Evolutionary conservation across 2,797 vertebrate species (phyloP).

Genomic region (Fundulus diaphanus): DNA sequence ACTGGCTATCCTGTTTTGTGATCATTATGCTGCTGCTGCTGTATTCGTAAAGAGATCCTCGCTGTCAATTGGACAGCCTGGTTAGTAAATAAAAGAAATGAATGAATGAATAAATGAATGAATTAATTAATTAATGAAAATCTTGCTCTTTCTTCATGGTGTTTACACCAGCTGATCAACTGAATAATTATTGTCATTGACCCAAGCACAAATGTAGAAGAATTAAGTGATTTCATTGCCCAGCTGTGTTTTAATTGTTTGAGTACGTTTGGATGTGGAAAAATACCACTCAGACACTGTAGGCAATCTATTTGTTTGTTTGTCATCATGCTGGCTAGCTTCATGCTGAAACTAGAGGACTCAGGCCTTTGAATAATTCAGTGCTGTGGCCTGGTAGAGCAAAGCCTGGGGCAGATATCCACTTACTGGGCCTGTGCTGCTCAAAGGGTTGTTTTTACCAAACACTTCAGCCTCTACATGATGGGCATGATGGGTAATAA

Average conservation of each 20-base stretch:
- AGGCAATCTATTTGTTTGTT: slow-evolving; percentile 22
- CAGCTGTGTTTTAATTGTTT: neutral
- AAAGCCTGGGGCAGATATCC: slow-evolving; percentile 62
- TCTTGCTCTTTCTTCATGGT: too few relatives aligned
- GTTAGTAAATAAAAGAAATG: too few relatives aligned
- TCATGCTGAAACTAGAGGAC: slow-evolving; percentile 60
- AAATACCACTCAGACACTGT: neutral
- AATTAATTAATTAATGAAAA: too few relatives aligned
- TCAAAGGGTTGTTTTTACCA: slow-evolving; percentile 61
- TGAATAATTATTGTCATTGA: too few relatives aligned
- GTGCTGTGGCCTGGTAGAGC: slow-evolving; percentile 71
- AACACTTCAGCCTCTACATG: slow-evolving; percentile 41
- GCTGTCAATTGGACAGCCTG: too few relatives aligned
- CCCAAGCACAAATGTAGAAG: too few relatives aligned
- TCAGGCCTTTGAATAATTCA: slow-evolving; percentile 82
- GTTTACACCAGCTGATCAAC: too few relatives aligned
- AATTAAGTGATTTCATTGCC: neutral
- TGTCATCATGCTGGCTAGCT: slow-evolving; percentile 18
- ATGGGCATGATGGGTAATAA: slow-evolving; percentile 26
- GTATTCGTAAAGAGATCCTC: too few relatives aligned
- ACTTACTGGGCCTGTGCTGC: slow-evolving; percentile 52
- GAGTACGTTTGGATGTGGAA: neutral
- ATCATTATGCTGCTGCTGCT: too few relatives aligned
- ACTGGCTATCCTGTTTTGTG: too few relatives aligned
- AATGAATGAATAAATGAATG: too few relatives aligned